Conservation (phyloP, 2,113 vertebrate species). For the Nerophis lumbriciformis region DNA sequence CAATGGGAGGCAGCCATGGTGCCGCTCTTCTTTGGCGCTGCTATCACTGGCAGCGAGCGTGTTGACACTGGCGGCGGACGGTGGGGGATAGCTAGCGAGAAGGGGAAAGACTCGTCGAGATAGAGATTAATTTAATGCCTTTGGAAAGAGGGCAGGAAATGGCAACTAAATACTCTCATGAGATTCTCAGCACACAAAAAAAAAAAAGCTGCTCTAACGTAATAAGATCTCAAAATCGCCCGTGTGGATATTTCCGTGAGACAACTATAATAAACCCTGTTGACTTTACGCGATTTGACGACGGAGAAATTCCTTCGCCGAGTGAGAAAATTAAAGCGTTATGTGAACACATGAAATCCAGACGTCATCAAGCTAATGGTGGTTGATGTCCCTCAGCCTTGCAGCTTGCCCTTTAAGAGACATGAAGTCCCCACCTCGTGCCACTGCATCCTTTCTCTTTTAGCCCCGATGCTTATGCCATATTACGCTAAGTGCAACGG, state of each 20-base stretch:
- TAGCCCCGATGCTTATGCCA: background rate
- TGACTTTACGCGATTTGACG: background rate
- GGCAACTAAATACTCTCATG: conserved; percentile 13
- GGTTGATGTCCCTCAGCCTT: background rate
- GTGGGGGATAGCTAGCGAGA: conserved; percentile 14
- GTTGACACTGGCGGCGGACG: conserved; percentile 30
- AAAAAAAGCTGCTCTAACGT: background rate
- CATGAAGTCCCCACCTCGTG: conserved; percentile 10
- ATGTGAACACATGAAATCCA: background rate
- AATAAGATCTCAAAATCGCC: conserved; percentile 8
- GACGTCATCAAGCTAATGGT: background rate
- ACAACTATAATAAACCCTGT: background rate
- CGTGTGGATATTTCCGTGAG: conserved; percentile 4
- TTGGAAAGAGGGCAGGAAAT: conserved; percentile 11
- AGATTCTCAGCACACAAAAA: background rate
- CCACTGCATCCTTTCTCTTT: no score
- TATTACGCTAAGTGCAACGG: conserved; percentile 7
- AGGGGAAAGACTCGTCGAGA: background rate
- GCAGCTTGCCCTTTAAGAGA: conserved; percentile 4
- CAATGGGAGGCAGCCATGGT: conserved; percentile 27
- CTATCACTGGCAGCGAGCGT: conserved; percentile 60
- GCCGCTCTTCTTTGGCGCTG: conserved; percentile 55
- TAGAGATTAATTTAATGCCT: conserved; percentile 8
- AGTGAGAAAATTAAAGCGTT: background rate
- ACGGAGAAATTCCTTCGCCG: background rate